These are phyloP conservation scores for Chiloscyllium plagiosum DNA, from an alignment of 2,113 vertebrate genomes.

Conservation along the genomic window DNA sequence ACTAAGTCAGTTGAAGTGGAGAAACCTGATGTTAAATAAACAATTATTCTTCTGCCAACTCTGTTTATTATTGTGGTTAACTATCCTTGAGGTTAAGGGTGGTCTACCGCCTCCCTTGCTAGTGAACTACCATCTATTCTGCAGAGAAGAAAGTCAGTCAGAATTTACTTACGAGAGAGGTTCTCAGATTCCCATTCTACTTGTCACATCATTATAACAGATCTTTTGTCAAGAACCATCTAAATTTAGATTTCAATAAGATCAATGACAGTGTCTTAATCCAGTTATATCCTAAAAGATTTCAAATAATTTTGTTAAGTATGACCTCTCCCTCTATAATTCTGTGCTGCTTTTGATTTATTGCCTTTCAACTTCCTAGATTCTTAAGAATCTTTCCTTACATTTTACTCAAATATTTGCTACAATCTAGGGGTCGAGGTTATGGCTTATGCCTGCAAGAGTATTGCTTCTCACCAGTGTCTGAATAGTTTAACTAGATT, in stretches of 20 bases:
- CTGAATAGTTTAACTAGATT: background rate
- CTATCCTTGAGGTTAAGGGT: background rate
- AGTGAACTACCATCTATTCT: background rate
- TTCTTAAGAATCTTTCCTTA: background rate
- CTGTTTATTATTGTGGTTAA: background rate
- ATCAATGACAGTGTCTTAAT: background rate
- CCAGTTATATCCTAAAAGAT: background rate
- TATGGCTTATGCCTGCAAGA: background rate
- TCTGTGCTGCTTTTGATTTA: background rate
- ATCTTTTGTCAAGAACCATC: background rate
- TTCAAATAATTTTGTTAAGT: background rate
- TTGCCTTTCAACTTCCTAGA: background rate
- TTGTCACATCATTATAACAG: background rate
- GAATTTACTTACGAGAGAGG: background rate
- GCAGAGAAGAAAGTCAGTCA: background rate
- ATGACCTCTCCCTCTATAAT: background rate
- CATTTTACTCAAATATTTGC: background rate
- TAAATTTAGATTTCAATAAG: background rate
- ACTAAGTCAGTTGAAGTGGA: background rate
- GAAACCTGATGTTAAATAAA: background rate
- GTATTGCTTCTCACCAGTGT: background rate
- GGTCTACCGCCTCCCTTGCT: background rate
- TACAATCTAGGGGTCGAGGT: background rate
- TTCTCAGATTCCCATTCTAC: background rate
- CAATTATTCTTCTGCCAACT: background rate